Base-by-base conservation (phyloP, 2,888 invertebrate genomes). In the Xestia c-nigrum region DNA sequence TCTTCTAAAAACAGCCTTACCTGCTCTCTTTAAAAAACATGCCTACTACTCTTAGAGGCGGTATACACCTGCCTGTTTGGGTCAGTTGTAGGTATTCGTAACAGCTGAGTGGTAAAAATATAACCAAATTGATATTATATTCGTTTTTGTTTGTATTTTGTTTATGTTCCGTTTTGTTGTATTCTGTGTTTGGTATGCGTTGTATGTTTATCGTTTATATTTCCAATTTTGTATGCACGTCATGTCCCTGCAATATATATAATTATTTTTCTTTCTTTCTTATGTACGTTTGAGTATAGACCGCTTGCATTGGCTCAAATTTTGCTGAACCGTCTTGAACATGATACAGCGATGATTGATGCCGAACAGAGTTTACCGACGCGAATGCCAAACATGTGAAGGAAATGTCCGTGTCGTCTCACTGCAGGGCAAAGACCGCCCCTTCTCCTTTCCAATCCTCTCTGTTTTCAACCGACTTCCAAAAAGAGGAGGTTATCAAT, bases 1-100 rank as follows among this genome's bases (percentile, higher is more conserved):
- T 59, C 66, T 61, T 66, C 43, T 78, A 43, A 71, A 83, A 80
- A 77, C 66, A 77, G 21, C 16, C 31, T 52, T 38, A 31, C 16
- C 24, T 57, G 50, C 65, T 64, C 6, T 59, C 52, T 52, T 66
- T 52, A 72, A 78, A 61, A 61, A 61, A 61, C 61, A 61, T 38
- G 19, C 7, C n/a, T 57, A 38, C 40, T 52, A 6, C 47, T 52
- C 59, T 61, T 46, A 78, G 70, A 4, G 43, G 14, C 4, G 0
- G 43, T 43, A n/a, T n/a, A 64, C 9, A 64, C 16, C 4, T 16
- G n/a, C 38, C 38, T 19, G 0, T n/a, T 43, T 43, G 63, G 63
- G n/a, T 40, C 40, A 16, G 16, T 21, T n/a, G n/a, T n/a, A n/a
- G n/a, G 5, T 63, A 40, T 64, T 64, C 14, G 40, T 12, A 0